Evolutionary conservation across 2,797 vertebrate species (phyloP).

Genomic region (Scomberomorus guttatus): DNA sequence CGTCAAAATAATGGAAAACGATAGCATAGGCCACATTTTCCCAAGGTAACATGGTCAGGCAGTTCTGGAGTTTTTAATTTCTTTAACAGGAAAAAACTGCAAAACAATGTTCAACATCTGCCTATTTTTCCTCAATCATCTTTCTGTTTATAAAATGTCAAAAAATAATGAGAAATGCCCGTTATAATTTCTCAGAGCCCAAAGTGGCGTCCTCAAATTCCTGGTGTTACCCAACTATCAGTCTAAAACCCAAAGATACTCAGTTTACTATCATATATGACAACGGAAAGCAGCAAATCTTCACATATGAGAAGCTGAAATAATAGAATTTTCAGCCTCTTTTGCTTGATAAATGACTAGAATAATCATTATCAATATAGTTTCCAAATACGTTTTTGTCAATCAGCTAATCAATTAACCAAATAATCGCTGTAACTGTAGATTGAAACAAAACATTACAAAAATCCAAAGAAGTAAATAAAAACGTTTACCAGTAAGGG

Average conservation of each 20-base stretch:
- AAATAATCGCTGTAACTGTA: not conserved
- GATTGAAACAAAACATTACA: not conserved
- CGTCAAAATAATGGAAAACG: constrained; percentile 8
- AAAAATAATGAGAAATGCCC: not conserved
- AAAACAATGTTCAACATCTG: not conserved
- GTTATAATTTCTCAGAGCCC: not conserved
- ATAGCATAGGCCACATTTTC: not conserved
- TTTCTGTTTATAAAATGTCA: not conserved
- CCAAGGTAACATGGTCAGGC: not conserved
- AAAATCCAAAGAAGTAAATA: not conserved
- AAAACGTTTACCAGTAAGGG: no score
- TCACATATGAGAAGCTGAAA: not conserved
- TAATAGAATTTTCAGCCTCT: no score
- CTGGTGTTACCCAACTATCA: not conserved
- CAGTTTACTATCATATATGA: not conserved
- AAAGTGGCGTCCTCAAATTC: not conserved
- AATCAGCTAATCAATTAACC: not conserved
- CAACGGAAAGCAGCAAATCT: not conserved
- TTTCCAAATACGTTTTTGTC: no score
- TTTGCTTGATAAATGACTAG: no score
- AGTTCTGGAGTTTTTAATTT: not conserved
- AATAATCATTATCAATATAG: no score
- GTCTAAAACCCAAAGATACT: not conserved
- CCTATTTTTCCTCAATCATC: not conserved
- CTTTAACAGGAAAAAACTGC: not conserved